These are phyloP conservation scores for Elephantulus edwardii DNA, from an alignment of 2,113 vertebrate genomes.

Conservation along the genomic window DNA sequence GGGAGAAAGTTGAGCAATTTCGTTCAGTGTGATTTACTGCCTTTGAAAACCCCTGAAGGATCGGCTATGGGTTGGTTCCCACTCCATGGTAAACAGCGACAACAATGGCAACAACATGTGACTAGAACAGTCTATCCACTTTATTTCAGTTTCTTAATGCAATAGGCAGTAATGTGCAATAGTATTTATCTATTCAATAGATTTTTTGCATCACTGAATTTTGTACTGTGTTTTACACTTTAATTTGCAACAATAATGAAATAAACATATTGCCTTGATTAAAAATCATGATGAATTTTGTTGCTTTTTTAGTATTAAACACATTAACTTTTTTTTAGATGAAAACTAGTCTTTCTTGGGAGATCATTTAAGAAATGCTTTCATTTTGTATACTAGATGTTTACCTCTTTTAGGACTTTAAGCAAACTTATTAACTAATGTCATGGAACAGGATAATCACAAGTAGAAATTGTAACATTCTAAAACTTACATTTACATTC, in stretches of 20 bases:
- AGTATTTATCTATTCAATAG: background rate
- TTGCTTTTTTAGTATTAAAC: background rate
- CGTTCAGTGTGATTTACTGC: no score
- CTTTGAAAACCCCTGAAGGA: no score
- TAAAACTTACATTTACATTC: background rate
- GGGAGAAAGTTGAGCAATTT: no score
- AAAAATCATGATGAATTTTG: conserved; percentile 17
- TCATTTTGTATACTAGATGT: conserved; percentile 30
- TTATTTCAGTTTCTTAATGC: background rate
- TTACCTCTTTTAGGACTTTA: background rate
- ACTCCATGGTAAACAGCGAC: no score
- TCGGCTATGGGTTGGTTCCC: no score
- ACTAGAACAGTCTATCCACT: background rate
- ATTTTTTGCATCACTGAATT: conserved; percentile 24
- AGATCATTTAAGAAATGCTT: background rate
- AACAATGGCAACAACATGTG: no score
- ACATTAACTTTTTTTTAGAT: background rate
- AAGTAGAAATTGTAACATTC: background rate
- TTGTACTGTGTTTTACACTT: conserved; percentile 24
- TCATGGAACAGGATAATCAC: background rate
- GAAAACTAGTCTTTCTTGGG: background rate
- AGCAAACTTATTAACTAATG: background rate
- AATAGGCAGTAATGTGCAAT: background rate
- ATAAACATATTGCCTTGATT: background rate
- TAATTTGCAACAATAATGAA: conserved; percentile 25